phyloP scores from a whole-genome alignment of 2,113 vertebrate genomes.

The Phoxinus phoxinus region DNA sequence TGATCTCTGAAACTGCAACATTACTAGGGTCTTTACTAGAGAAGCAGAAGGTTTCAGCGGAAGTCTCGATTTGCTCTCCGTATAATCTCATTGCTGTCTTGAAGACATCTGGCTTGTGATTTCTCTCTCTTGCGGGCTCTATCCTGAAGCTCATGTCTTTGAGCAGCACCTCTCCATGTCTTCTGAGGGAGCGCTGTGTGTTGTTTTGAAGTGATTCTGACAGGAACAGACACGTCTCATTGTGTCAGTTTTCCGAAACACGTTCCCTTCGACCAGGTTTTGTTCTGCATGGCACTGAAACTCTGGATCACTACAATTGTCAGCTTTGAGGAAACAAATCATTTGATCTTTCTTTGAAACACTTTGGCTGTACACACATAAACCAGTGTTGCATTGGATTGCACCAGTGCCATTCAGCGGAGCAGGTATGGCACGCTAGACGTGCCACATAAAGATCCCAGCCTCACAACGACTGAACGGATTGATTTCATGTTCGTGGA shows the following conservation, averaged over 20 bases:
- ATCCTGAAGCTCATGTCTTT: constrained; percentile 4
- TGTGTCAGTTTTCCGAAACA: constrained; percentile 18
- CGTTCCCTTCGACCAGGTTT: constrained; percentile 16
- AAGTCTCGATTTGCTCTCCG: neutral
- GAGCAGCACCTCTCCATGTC: constrained; percentile 18
- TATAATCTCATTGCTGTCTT: neutral
- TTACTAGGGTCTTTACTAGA: neutral
- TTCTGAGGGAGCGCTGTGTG: neutral
- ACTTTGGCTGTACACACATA: constrained; percentile 68
- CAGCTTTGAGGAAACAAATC: neutral
- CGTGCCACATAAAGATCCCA: constrained; percentile 62
- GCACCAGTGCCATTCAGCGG: constrained; percentile 62
- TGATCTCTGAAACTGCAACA: neutral
- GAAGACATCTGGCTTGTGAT: neutral
- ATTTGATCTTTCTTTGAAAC: constrained; percentile 20
- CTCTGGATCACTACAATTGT: neutral
- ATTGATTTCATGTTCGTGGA: constrained; percentile 58
- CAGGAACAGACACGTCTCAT: constrained; percentile 11
- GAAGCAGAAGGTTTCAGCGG: neutral
- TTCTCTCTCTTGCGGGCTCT: constrained; percentile 4
- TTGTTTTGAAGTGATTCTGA: constrained; percentile 21
- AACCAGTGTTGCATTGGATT: constrained; percentile 50
- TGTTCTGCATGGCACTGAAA: constrained; percentile 11
- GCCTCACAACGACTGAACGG: constrained; percentile 63
- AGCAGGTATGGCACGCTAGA: constrained; percentile 56